Conservation (phyloP, 2,797 vertebrate species). For the Rhabdomys pumilio region DNA sequence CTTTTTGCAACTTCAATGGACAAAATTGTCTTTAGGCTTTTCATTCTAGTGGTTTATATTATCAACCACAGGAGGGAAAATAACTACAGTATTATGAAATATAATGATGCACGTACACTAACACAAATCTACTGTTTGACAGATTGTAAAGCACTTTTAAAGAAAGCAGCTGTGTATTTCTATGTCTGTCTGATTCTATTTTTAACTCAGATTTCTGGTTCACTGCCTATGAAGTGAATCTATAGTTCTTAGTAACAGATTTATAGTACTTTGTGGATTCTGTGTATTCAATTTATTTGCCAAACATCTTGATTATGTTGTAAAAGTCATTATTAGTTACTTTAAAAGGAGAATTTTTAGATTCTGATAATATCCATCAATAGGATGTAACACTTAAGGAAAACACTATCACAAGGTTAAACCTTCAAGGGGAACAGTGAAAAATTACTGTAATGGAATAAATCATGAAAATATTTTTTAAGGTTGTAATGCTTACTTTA, state of each 20-base stretch:
- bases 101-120: conserved; percentile 48
- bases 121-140: conserved; percentile 27
- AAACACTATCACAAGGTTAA: conserved; percentile 52
- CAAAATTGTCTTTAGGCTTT: conserved; percentile 48
- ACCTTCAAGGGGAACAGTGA: conserved; percentile 43
- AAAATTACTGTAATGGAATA: conserved; percentile 38
- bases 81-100: conserved; percentile 49
- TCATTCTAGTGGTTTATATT: conserved; percentile 11
- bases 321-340: conserved; percentile 27
- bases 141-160: conserved; percentile 56
- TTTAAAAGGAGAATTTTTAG: conserved; percentile 42
- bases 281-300: conserved; percentile 30
- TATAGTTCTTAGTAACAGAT: conserved; percentile 57
- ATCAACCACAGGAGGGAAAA: neutral
- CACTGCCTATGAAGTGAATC: conserved; percentile 57
- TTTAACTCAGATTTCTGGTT: conserved; percentile 36
- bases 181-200: conserved; percentile 47
- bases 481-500: conserved; percentile 44
- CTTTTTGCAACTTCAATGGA: conserved; percentile 35
- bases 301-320: conserved; percentile 41
- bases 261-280: neutral
- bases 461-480: conserved; percentile 52
- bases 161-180: conserved; percentile 52
- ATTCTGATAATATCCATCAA: conserved; percentile 54
- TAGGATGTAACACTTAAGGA: conserved; percentile 36